Evolutionary conservation across 1,140 invertebrate genomes (phyloP), one percentile per base, ranked within the genome.

Genomic region (Drosophila gunungcola): DNA sequence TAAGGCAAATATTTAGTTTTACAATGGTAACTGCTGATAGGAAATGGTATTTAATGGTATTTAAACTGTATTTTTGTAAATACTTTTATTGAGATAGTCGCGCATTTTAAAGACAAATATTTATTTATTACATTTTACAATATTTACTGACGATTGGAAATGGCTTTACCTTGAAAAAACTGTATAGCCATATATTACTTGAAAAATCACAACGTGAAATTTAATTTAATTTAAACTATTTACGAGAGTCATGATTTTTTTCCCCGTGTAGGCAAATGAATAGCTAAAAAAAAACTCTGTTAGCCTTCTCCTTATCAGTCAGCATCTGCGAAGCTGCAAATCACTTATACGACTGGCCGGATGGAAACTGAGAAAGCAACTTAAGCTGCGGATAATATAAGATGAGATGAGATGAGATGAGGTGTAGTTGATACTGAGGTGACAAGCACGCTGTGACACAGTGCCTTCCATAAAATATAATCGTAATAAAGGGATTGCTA

Each of bases 241-340:
- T 21, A 21, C 16, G 16, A 21, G 16, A 1, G 34, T 11, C 11
- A 38, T 3, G 1, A 54, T 38, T 25, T 62, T 38, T 12, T 12
- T 29, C 56, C 9, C 43, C 13, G 34, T 65, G 13, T 13, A 41
- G 27, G 39, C 63, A 36, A 45, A 67, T 70, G 25, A 36, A 38
- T 25, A 29, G 34, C 34, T 36, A 16, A 57, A 56, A 13, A 38
- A 21, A 21, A 21, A n/a, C 38, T 16, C 29, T 27, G 38, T 32
- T 56, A 25, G 32, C 36, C 62, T 12, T 42, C 39, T 36, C 21
- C 52, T 68, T 81, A 81, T 81, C 79, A 68, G 67, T 62, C 48
- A 48, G n/a, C 69, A 81, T 81, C 78, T 81, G 21, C 12, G 29
- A 49, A 54, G 38, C 38, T 29, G 43, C 73, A 68, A 68, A 68